These are phyloP conservation scores for Volucella inflata DNA, from an alignment of 2,888 invertebrate species.

Conservation along the genomic window DNA sequence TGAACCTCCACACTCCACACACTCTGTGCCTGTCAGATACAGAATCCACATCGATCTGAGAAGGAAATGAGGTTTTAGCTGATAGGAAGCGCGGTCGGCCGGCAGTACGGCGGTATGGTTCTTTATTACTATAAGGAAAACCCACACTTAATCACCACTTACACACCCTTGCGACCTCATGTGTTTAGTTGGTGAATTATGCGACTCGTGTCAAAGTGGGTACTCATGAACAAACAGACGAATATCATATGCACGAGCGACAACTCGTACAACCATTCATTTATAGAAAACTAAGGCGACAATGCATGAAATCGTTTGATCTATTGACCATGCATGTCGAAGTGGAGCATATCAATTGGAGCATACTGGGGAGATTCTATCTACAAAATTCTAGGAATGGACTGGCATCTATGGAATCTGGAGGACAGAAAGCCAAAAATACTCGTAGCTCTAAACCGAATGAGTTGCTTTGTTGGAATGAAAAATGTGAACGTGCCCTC, in stretches of 20 bases:
- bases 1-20: slow-evolving; percentile 10
- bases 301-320: slow-evolving; percentile 65
- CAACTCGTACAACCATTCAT: background rate
- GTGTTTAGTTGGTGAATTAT: slow-evolving; percentile 44
- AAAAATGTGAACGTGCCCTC: no score
- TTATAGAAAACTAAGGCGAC: background rate
- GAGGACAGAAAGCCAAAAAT: slow-evolving; percentile 26
- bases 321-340: slow-evolving; percentile 42
- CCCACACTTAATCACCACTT: no score
- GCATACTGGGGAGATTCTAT: background rate
- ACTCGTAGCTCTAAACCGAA: background rate
- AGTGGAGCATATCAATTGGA: slow-evolving; percentile 48
- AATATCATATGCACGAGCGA: slow-evolving; percentile 28
- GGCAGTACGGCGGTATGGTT: no score
- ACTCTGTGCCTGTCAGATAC: background rate
- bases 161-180: slow-evolving; percentile 4
- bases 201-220: slow-evolving; percentile 6
- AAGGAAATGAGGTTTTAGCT: background rate
- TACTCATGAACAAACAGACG: background rate
- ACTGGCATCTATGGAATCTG: slow-evolving; percentile 23
- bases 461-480: no score
- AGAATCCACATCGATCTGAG: slow-evolving; percentile 1
- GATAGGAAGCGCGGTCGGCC: background rate
- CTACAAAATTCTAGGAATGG: background rate
- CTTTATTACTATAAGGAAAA: no score